Conservation (phyloP, 2,113 vertebrate genomes). For the Gymnogyps californianus region DNA sequence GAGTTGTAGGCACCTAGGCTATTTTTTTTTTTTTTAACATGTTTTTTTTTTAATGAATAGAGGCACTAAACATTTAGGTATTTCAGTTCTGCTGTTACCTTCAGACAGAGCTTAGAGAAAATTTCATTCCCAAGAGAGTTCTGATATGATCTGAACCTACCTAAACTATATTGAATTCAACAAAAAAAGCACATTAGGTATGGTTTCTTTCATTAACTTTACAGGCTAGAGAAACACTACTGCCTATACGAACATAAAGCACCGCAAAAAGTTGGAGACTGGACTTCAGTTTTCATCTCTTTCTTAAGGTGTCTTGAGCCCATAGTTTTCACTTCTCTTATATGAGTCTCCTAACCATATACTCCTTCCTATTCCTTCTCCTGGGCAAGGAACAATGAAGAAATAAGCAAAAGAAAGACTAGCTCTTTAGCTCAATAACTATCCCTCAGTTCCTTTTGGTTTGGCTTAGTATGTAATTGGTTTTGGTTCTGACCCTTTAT, state of each 20-base stretch:
- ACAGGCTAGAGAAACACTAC: neutral
- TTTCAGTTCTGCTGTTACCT: neutral
- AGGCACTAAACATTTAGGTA: neutral
- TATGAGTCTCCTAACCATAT: neutral
- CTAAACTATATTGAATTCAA: neutral
- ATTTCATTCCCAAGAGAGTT: neutral
- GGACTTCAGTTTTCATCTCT: neutral
- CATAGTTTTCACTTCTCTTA: neutral
- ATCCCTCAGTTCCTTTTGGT: neutral
- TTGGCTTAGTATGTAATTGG: neutral
- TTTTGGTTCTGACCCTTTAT: neutral
- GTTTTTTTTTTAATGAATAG: neutral
- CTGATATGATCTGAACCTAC: neutral
- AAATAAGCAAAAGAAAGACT: neutral
- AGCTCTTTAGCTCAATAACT: neutral
- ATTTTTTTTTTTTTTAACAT: neutral
- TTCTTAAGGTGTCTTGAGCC: neutral
- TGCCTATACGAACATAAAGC: neutral
- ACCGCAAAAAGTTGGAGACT: neutral
- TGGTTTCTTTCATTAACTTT: neutral
- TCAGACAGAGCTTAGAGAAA: neutral
- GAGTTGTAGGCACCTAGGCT: neutral
- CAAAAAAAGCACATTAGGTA: neutral
- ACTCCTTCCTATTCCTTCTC: neutral
- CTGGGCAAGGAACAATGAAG: neutral